Base-by-base conservation (phyloP, 2,113 vertebrate species). In the Plecotus auritus region DNA sequence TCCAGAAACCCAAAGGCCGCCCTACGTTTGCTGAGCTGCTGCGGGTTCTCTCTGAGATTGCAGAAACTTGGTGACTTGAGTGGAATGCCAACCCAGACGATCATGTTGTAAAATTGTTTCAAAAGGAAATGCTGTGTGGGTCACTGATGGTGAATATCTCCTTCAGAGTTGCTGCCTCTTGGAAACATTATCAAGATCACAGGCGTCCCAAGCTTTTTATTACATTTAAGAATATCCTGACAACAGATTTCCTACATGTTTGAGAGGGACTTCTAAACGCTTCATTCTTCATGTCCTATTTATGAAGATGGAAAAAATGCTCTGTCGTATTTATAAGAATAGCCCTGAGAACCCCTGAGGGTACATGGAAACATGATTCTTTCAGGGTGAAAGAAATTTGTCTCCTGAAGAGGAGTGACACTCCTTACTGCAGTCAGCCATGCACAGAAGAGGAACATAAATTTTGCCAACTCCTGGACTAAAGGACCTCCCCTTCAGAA, bases 21-120 rank as follows among this genome's bases (percentile, higher is more conserved):
- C 99, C 99, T 0, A 64, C 98, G 11, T 99, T 99, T 97, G 98
- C 98, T 1, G 98, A 99, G 54, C 97, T 99, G 47, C 96, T 98
- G 88, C 97, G 96, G 51, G 96, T 96, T 0, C 98, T 99, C 96
- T 97, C 96, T 88, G 97, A 98, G 86, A 96, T 99, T 47, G 98
- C 97, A 23, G 98, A 99, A 92, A 97, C 93, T 64, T 96, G 96
- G 88, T 98, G 95, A 97, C 14, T 2, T 0, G 64, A 77, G 69
- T 23, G 82, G 91, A 90, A 80, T 1, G 28, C 1, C 76, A 67
- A 10, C 20, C 37, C 42, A 5, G 56, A 47, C 66, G 5, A 72
- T 90, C 95, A 49, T 22, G 59, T 35, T 85, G 67, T 72, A 85
- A 81, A 42, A 14, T 5, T 76, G 89, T 54, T 86, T 86, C 42